Evolutionary conservation across 1,140 invertebrate genomes (phyloP).

Genomic region (Conopomorpha cramerella): DNA sequence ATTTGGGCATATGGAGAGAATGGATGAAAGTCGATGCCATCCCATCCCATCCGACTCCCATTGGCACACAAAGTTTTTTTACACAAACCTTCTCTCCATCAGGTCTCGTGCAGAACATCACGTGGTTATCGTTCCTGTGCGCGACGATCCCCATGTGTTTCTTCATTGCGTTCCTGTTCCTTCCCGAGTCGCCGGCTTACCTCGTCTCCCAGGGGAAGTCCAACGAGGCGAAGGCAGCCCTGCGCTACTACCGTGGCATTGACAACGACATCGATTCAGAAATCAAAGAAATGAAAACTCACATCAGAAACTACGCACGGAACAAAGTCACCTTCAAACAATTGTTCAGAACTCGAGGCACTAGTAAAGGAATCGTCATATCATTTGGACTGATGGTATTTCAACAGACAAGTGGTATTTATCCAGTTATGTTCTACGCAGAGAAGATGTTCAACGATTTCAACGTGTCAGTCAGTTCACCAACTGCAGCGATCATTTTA

Average conservation of each 20-base stretch:
- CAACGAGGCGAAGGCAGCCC: conserved; percentile 64
- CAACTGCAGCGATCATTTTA: conserved; percentile 65
- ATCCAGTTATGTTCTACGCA: conserved; percentile 79
- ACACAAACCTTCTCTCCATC: too few species aligned
- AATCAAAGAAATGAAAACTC: conserved; percentile 63
- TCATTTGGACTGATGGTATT: conserved; percentile 75
- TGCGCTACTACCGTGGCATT: conserved; percentile 69
- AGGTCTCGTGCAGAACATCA: conserved; percentile 64
- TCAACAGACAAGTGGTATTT: conserved; percentile 81
- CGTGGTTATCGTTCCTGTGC: conserved; percentile 68
- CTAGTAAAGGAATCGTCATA: conserved; percentile 57
- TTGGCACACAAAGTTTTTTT: too few species aligned
- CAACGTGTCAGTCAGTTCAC: conserved; percentile 49
- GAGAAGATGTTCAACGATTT: conserved; percentile 69
- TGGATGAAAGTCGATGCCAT: too few species aligned
- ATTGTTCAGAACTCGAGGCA: conserved; percentile 47
- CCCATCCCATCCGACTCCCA: too few species aligned
- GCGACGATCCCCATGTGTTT: conserved; percentile 69
- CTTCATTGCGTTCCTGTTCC: conserved; percentile 69
- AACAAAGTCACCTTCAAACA: conserved; percentile 46
- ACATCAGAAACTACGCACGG: conserved; percentile 34
- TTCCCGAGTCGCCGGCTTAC: conserved; percentile 78
- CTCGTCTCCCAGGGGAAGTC: conserved; percentile 54
- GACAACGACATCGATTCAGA: conserved; percentile 69
- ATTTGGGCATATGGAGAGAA: too few species aligned